Conservation (phyloP, 2,113 vertebrate genomes). For the Lasiurus cinereus region DNA sequence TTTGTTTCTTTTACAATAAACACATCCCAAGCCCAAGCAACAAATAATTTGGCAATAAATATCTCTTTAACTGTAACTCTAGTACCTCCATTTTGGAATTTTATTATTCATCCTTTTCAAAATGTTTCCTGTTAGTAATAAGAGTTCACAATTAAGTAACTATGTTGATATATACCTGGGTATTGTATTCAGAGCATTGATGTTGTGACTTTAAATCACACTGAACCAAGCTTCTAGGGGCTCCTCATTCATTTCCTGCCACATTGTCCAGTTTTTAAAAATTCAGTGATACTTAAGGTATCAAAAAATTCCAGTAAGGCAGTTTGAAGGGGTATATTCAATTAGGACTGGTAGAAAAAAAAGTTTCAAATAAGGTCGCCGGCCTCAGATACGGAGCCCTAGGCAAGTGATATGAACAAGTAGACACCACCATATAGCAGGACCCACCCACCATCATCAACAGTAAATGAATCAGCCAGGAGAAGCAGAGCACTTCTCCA, state of each 20-base stretch:
- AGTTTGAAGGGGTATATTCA: not conserved
- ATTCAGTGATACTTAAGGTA: not conserved
- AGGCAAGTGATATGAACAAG: not conserved
- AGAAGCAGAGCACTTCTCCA: not conserved
- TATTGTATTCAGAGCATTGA: not conserved
- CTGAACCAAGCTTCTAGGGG: not conserved
- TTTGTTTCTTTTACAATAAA: slow-evolving; percentile 48
- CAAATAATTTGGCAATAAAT: not conserved
- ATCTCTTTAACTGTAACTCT: slow-evolving; percentile 16
- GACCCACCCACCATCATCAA: not conserved
- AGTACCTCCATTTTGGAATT: not conserved
- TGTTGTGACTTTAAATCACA: not conserved
- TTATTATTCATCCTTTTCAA: not conserved
- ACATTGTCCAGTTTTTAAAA: not conserved
- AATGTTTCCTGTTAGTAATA: not conserved
- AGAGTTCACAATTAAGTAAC: slow-evolving; percentile 12
- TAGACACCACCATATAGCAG: not conserved
- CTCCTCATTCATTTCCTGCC: not conserved
- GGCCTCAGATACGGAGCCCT: not conserved
- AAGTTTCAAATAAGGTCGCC: not conserved
- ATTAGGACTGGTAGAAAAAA: not conserved
- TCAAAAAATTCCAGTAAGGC: not conserved
- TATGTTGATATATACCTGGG: not conserved
- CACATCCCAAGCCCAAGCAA: not conserved
- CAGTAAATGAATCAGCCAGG: not conserved